Evolutionary conservation across 1,140 invertebrate species (phyloP).

Genomic region (Aphis craccivora): DNA sequence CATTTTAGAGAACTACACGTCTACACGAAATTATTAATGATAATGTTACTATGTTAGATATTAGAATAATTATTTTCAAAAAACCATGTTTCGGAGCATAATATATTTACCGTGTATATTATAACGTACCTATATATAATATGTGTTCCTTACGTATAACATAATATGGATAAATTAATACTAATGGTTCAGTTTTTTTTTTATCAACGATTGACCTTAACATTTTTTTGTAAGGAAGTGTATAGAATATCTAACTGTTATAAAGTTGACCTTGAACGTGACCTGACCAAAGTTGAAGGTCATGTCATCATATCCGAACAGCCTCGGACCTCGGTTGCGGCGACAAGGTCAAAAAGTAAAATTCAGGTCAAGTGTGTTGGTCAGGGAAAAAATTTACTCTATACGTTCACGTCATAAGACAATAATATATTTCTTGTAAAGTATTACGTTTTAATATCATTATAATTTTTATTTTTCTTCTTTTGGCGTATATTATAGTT

Average conservation of each 20-base stretch:
- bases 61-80: not conserved
- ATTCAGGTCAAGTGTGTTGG: conserved; percentile 56
- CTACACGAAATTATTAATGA: not conserved
- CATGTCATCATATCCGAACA: conserved; percentile 43
- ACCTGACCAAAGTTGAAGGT: conserved; percentile 53
- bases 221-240: conserved; percentile 16
- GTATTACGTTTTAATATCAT: not conserved
- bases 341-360: conserved; percentile 51
- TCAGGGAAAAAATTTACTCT: conserved; percentile 24
- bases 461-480: not conserved
- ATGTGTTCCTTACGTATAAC: not conserved
- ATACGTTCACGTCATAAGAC: not conserved
- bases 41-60: not conserved
- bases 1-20: not conserved
- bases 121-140: not conserved
- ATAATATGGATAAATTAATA: not conserved
- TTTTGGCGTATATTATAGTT: not conserved
- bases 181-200: not conserved
- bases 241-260: conserved; percentile 18
- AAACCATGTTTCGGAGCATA: not conserved
- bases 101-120: not conserved
- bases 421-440: not conserved
- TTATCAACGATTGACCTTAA: conserved; percentile 29
- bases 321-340: not conserved
- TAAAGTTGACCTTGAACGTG: conserved; percentile 54